These are phyloP conservation scores for Amphiprion percula DNA, from an alignment of 2,113 vertebrate species.

Conservation along the genomic window DNA sequence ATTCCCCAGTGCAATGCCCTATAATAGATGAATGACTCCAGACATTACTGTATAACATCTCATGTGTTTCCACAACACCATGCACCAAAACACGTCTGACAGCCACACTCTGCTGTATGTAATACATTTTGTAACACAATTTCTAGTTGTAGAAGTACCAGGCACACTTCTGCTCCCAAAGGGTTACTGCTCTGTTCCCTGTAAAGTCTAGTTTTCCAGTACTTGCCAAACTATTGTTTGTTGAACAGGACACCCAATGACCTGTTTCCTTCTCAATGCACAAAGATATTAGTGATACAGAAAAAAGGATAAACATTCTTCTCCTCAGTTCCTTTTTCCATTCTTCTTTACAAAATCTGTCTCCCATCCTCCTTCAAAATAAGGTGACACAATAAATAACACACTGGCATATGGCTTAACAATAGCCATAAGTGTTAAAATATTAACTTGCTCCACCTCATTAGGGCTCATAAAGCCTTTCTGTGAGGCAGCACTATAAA, in stretches of 20 bases:
- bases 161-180: too few relatives aligned
- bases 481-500: constrained; percentile 52
- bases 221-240: background rate
- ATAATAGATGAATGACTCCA: too few relatives aligned
- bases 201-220: background rate
- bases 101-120: too few relatives aligned
- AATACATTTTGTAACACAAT: too few relatives aligned
- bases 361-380: background rate
- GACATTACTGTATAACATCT: too few relatives aligned
- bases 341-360: background rate
- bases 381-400: constrained; percentile 6
- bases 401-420: constrained; percentile 65
- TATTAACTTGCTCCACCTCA: constrained; percentile 76
- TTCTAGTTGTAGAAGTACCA: too few relatives aligned
- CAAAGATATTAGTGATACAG: background rate
- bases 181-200: too few relatives aligned
- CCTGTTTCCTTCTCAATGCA: too few relatives aligned
- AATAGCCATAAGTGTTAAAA: constrained; percentile 76
- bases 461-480: constrained; percentile 70
- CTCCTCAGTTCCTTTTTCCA: background rate
- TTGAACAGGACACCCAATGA: background rate
- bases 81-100: too few relatives aligned
- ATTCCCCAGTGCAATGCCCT: too few relatives aligned
- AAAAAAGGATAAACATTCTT: background rate
- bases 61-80: too few relatives aligned